Conservation (phyloP, 2,797 vertebrate species). For the Staurois parvus region DNA sequence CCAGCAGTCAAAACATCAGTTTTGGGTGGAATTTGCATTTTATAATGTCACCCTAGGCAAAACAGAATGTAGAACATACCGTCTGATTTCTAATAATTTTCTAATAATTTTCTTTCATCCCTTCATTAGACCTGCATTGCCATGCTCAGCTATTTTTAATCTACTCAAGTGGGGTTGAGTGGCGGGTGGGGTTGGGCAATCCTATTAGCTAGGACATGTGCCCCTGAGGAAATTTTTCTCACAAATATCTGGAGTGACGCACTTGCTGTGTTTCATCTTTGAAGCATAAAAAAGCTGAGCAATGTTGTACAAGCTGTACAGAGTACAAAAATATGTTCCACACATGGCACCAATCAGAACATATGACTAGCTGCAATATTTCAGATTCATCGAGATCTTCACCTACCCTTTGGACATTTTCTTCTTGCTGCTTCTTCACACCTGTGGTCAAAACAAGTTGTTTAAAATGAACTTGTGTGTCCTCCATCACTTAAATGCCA, state of each 20-base stretch:
- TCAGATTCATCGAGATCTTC: neutral
- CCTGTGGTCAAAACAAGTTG: neutral
- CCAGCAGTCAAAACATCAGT: neutral
- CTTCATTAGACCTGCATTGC: too few species aligned
- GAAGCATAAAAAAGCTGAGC: neutral
- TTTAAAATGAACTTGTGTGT: neutral
- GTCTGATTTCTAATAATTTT: neutral
- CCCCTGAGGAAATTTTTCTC: slow-evolving; percentile 29
- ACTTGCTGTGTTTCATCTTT: slow-evolving; percentile 15
- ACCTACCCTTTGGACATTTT: neutral
- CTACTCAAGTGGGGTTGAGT: neutral
- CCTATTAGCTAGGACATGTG: neutral
- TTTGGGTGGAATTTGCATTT: neutral
- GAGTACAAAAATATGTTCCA: neutral
- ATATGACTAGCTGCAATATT: neutral
- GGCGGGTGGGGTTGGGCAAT: neutral
- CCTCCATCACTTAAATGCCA: too few species aligned
- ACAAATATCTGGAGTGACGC: slow-evolving; percentile 34
- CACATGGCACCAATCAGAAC: neutral
- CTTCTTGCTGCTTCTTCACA: too few species aligned
- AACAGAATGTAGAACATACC: neutral
- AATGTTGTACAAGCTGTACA: neutral
- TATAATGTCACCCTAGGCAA: neutral
- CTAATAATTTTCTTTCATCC: neutral
- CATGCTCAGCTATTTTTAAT: neutral